A percentile compares a stretch with the other conserved stretches of the same genome.
Evolutionary conservation across 2,888 invertebrate genomes (phyloP).

Genomic region (Chouioia cunea): DNA sequence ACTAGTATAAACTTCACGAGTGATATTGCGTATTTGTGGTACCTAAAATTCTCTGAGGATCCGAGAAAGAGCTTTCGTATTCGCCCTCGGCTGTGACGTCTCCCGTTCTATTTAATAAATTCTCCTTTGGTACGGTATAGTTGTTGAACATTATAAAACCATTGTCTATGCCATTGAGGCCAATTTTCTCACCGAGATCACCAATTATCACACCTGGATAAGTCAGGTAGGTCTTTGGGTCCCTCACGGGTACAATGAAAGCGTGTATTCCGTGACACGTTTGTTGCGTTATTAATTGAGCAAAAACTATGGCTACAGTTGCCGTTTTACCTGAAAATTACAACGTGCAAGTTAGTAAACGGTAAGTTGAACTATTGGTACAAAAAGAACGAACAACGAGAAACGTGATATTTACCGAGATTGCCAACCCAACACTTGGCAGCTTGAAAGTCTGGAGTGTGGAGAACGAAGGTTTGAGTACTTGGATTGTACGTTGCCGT

Average conservation of each 20-base stretch:
- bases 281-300: constrained; percentile 86
- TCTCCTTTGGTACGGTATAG: constrained; percentile 87
- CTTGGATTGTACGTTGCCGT: constrained; percentile 84
- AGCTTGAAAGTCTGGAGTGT: constrained; percentile 83
- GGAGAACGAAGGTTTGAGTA: constrained; percentile 79
- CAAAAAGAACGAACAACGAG: no score
- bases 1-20: background rate
- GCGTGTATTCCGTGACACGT: constrained; percentile 88
- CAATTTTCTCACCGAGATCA: constrained; percentile 94
- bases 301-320: constrained; percentile 89
- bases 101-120: constrained; percentile 88
- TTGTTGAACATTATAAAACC: constrained; percentile 93
- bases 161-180: constrained; percentile 92
- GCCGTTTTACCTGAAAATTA: constrained; percentile 78
- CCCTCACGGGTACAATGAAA: constrained; percentile 88
- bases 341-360: background rate
- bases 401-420: constrained; percentile 69
- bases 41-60: constrained; percentile 86
- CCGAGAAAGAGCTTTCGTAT: constrained; percentile 91
- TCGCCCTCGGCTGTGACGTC: constrained; percentile 89
- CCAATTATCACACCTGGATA: constrained; percentile 90
- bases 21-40: constrained; percentile 50
- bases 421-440: constrained; percentile 89
- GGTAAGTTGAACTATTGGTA: background rate
- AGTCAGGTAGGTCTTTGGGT: constrained; percentile 80